Base-by-base conservation (phyloP, 30 jellyfish, hydroid and myxozoan species). In the Chrysaora quinquecirrha region DNA sequence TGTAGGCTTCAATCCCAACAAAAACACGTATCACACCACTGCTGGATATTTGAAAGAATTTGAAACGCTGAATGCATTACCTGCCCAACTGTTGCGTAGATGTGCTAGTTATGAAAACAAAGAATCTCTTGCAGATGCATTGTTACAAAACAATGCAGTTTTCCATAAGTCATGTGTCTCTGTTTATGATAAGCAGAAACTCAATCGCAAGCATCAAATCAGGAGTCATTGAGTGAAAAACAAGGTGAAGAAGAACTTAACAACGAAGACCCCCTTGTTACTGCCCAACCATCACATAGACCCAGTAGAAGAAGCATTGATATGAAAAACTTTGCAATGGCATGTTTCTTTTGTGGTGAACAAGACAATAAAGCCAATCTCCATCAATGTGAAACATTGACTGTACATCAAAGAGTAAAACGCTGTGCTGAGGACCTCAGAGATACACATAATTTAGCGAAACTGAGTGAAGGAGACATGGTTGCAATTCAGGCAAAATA, bases 381-480 rank as follows among this genome's bases (percentile, higher is more conserved):
- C 23, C 68, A 52, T 52, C 54, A 38, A 38, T 38, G 54, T 14
- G 14, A 38, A 38, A 38, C 54, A 38, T 38, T 38, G 54, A 38
- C 14, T 38, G 54, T 38, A 38, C 54, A 38, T 38, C 54, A 38
- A 38, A 38, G 54, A 38, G 54, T 6, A 38, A 38, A 38, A 38
- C 54, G 14, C 6, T 38, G 54, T 38, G 14, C 54, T 38, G 54
- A 38, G 54, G 54, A 38, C 54, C 6, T 38, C 54, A 38, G 54
- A 35, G 89, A 78, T 46, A 64, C 70, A 61, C 72, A 62, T 21
- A 38, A 62, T 21, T 47, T 78, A 46, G 89, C 85, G 30, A 78
- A 60, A 47, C 71, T 78, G 24, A 47, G 84, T 30, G 72, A 47
- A 29, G 89, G 89, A 10, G 89, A 78, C 76, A 78, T 34, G 89